Base-by-base conservation (phyloP, 1,140 invertebrate species). In the Bombus difficillimus region DNA sequence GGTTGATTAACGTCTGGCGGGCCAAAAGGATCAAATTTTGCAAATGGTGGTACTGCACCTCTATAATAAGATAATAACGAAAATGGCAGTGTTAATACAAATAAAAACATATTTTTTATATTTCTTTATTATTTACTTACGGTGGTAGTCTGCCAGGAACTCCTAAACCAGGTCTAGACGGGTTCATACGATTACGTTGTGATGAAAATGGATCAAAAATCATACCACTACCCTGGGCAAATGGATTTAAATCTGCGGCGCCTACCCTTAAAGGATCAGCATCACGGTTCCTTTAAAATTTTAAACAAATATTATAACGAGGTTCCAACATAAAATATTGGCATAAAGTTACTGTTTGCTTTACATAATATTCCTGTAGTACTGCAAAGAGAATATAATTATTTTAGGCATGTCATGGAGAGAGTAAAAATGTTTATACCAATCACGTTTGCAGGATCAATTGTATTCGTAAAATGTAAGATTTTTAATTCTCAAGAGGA, bases 1-100 rank as follows among this genome's bases (percentile, higher is more conserved):
- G 93, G 92, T 66, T 92, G 93, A 41, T 94, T 93, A 69, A 92
- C 88, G 39, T 96, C 96, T 13, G 97, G 96, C 18, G 97, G 97
- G 8, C 96, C 96, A 93, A 98, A 97, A 0, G 97, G 98, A 95
- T 98, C 97, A 93, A 98, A 98, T 90, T 97, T 96, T 18, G 98
- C 97, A 57, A 97, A 96, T 2, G 97, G 97, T 43, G 97, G 97
- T 32, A 98, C 95, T 43, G 97, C 95, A 41, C 97, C 97, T 83
- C 96, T 97, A 92, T 81, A 94, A 95, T 83, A 85, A 84, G 88
- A 85, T 68, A 32, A 47, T 43, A 15, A 53, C 18, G 15, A 6
- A 53, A 53, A 53, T 22, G 47, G 18, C 47, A 8, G 47, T 53
- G 32, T 71, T 64, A 10, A 75, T 37, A 64, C 18, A 47, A 75